Percentiles rank a stretch among this genome's conserved stretches.
These are phyloP conservation scores for Gonioctena quinquepunctata DNA, from an alignment of 1,140 invertebrate species.

Conservation along the genomic window DNA sequence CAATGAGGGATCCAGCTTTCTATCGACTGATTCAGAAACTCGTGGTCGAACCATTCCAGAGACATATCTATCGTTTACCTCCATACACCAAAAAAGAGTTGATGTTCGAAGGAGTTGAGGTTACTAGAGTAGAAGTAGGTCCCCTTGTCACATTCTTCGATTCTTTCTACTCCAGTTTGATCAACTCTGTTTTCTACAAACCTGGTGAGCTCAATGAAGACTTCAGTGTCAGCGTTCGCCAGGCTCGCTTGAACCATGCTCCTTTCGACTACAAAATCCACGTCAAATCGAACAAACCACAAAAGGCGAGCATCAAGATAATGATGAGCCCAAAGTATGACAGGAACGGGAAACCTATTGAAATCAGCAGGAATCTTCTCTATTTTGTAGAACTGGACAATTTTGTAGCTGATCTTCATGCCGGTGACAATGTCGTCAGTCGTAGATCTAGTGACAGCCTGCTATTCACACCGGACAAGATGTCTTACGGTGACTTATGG, in stretches of 20 bases:
- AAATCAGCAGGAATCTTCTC: conserved; percentile 55
- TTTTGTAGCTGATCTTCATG: conserved; percentile 60
- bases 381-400: conserved; percentile 67
- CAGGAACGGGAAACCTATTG: conserved; percentile 57
- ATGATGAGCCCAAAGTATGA: conserved; percentile 74
- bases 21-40: conserved; percentile 64
- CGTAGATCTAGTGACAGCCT: conserved; percentile 69
- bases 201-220: conserved; percentile 37
- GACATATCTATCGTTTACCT: conserved; percentile 50
- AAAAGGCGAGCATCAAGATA: conserved; percentile 63
- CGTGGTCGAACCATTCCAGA: conserved; percentile 57
- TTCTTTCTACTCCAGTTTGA: conserved; percentile 68
- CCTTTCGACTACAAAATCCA: conserved; percentile 66
- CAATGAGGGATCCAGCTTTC: conserved; percentile 69
- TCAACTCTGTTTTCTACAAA: conserved; percentile 62
- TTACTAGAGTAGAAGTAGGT: conserved; percentile 66
- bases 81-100: conserved; percentile 64
- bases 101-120: conserved; percentile 64
- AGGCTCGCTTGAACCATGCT: conserved; percentile 63
- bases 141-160: conserved; percentile 74
- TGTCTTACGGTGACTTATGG: conserved; percentile 64
- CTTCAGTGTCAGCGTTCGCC: conserved; percentile 56
- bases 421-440: conserved; percentile 69
- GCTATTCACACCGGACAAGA: conserved; percentile 65
- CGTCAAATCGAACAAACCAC: conserved; percentile 61